Evolutionary conservation across 2,888 invertebrate genomes (phyloP).

Genomic region (Selenia dentaria): DNA sequence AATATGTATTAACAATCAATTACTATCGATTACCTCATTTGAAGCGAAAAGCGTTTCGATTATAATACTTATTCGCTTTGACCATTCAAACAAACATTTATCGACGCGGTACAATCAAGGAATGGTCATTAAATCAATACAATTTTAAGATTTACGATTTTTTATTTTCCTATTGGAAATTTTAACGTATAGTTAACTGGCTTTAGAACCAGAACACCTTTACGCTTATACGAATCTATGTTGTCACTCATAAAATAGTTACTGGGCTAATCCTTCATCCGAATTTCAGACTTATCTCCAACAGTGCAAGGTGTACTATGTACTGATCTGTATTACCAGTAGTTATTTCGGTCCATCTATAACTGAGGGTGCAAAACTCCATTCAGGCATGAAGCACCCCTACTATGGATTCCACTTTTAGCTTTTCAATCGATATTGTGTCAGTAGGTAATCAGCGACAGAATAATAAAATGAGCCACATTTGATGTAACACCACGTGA

Average conservation of each 20-base stretch:
- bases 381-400: constrained; percentile 54
- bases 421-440: constrained; percentile 40
- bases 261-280: constrained; percentile 4
- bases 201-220: constrained; percentile 12
- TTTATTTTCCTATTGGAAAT: too few relatives aligned
- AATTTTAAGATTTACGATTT: too few relatives aligned
- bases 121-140: too few relatives aligned
- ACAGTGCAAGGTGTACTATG: constrained; percentile 19
- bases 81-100: too few relatives aligned
- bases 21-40: too few relatives aligned
- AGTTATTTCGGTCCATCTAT: constrained; percentile 54
- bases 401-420: constrained; percentile 47
- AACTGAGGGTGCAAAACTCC: constrained; percentile 54
- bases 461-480: too few relatives aligned
- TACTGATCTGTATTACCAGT: constrained; percentile 11
- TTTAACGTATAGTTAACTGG: background rate
- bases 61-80: too few relatives aligned
- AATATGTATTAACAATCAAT: too few relatives aligned
- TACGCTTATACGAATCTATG: constrained; percentile 14
- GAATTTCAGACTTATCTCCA: constrained; percentile 9
- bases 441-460: too few relatives aligned
- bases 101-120: too few relatives aligned
- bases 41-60: too few relatives aligned
- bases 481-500: too few relatives aligned
- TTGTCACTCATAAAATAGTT: constrained; percentile 29